Conservation (phyloP, 2,113 vertebrate genomes). For the Thinocorus orbignyianus region DNA sequence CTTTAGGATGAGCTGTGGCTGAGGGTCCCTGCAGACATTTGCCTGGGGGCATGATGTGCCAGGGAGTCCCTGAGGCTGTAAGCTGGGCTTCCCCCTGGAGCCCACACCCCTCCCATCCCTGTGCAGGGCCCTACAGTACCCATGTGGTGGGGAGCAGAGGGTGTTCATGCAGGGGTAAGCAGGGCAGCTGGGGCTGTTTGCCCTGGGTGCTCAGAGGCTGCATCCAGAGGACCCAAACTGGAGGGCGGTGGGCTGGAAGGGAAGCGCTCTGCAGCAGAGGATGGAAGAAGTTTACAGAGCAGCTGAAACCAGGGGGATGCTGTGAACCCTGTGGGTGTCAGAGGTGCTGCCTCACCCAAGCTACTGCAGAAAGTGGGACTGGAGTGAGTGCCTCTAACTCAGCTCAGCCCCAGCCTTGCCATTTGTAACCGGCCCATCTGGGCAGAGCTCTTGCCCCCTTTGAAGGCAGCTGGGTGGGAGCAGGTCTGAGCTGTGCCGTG, state of each 20-base stretch:
- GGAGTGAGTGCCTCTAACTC: background rate
- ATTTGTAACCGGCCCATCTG: background rate
- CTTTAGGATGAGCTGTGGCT: background rate
- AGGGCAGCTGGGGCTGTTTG: background rate
- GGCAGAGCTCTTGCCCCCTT: background rate
- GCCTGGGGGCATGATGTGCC: background rate
- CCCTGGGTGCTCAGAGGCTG: rapidly evolving
- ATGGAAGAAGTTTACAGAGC: background rate
- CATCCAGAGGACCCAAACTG: background rate
- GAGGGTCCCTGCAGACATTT: background rate
- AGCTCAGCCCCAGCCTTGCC: background rate
- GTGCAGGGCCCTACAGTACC: background rate
- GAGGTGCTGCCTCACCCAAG: background rate
- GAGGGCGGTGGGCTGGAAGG: background rate
- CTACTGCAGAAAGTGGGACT: background rate
- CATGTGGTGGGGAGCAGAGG: no score
- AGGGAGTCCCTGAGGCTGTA: background rate
- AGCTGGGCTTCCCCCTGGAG: background rate
- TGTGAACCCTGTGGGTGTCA: background rate
- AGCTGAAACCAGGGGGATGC: background rate
- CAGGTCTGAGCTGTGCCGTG: background rate
- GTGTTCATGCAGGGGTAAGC: background rate
- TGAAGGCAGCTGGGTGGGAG: background rate
- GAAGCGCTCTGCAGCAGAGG: background rate
- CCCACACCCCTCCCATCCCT: background rate